phyloP scores from a whole-genome alignment of 2,888 invertebrate species.

The Hartigia nigra region DNA sequence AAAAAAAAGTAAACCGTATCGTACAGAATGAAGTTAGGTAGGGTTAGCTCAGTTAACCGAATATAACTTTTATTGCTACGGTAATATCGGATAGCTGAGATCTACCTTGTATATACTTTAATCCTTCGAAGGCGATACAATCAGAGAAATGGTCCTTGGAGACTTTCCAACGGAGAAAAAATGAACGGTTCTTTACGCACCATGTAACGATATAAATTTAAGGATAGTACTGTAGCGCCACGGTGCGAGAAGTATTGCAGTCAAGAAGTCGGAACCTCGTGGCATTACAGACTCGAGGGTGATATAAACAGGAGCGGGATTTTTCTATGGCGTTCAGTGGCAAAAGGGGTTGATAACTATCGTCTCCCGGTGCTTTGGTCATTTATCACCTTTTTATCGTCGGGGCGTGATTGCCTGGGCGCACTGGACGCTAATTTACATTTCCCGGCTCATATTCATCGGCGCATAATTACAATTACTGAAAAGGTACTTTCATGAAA shows the following conservation, averaged over 20 bases:
- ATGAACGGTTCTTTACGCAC: background rate
- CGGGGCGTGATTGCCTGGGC: constrained; percentile 42
- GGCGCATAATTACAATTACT: constrained; percentile 25
- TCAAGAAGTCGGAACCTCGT: background rate
- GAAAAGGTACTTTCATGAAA: constrained; percentile 12
- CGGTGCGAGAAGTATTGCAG: background rate
- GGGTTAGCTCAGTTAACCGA: background rate
- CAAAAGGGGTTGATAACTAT: constrained; percentile 35
- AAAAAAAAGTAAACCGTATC: background rate
- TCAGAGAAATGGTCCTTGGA: background rate
- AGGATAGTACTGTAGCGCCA: background rate
- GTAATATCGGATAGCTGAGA: background rate
- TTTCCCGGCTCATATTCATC: constrained; percentile 27
- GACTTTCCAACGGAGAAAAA: background rate
- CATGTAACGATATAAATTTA: background rate
- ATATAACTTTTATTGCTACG: background rate
- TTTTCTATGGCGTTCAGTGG: constrained; percentile 3
- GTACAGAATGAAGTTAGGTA: background rate
- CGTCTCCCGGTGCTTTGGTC: constrained; percentile 33
- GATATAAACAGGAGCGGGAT: background rate
- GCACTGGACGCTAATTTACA: constrained; percentile 44
- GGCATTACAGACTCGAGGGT: background rate
- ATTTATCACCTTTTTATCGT: constrained; percentile 50
- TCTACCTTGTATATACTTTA: background rate
- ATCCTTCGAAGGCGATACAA: constrained; percentile 7